Conservation (phyloP, 2,888 invertebrate species). For the Conus canariensis region DNA sequence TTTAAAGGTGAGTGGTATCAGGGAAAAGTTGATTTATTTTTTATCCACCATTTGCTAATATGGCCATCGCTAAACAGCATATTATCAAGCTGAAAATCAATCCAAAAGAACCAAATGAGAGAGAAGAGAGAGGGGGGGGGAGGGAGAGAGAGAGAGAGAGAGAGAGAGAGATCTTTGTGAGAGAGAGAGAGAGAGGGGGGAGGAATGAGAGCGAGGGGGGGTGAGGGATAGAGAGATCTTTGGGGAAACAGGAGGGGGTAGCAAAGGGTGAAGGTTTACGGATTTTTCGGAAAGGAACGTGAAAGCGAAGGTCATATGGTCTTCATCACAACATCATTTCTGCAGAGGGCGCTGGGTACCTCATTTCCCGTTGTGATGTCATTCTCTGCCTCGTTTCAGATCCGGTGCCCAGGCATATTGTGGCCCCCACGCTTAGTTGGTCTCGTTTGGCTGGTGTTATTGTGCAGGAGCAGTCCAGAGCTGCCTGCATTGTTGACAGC, state of each 20-base stretch:
- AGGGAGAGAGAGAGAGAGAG: neutral
- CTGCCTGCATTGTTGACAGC: too few species aligned
- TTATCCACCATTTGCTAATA: too few species aligned
- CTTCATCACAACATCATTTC: slow-evolving; percentile 19
- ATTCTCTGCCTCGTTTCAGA: slow-evolving; percentile 20
- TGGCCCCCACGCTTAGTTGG: neutral
- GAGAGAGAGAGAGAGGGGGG: neutral
- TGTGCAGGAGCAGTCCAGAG: too few species aligned
- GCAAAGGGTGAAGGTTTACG: neutral
- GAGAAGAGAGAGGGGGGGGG: neutral
- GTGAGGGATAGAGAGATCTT: too few species aligned
- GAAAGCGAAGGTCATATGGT: neutral
- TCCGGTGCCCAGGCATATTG: neutral
- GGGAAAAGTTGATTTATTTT: too few species aligned
- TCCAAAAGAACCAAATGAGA: too few species aligned
- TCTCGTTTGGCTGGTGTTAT: too few species aligned
- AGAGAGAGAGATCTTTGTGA: neutral
- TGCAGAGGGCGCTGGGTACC: neutral
- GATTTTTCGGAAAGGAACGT: slow-evolving; percentile 5
- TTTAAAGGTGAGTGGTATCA: too few species aligned
- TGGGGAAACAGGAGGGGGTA: too few species aligned
- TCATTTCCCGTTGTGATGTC: slow-evolving; percentile 3
- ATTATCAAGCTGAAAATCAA: too few species aligned
- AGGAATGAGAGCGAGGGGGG: too few species aligned
- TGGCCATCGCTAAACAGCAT: too few species aligned